Evolutionary conservation across 92 coral and sea anemone species (phyloP).

Genomic region (Micromussa lordhowensis): DNA sequence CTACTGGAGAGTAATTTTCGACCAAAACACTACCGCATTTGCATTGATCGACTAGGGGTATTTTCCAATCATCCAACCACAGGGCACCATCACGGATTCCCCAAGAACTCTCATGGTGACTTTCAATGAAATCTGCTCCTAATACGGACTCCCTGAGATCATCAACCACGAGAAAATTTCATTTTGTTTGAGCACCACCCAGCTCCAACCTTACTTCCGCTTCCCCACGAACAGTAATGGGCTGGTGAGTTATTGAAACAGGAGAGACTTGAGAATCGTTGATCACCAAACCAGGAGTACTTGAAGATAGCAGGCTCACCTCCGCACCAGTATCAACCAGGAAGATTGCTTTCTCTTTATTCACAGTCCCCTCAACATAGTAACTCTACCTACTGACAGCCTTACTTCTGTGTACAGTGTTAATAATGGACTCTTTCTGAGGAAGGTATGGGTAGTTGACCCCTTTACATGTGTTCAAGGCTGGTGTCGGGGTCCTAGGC

Average conservation of each 20-base stretch:
- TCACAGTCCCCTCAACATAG: too few relatives aligned
- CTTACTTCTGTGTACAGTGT: not conserved
- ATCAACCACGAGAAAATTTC: too few relatives aligned
- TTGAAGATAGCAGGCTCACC: conserved; percentile 3
- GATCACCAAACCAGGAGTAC: too few relatives aligned
- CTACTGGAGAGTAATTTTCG: conserved; percentile 52
- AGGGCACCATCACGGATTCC: too few relatives aligned
- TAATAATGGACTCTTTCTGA: not conserved
- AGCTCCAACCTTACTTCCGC: conserved; percentile 35
- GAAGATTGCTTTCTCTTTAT: too few relatives aligned
- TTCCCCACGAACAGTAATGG: conserved; percentile 5
- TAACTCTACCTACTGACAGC: too few relatives aligned
- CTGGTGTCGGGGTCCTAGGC: conserved; percentile 8
- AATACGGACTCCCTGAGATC: too few relatives aligned
- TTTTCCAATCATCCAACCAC: conserved; percentile 56
- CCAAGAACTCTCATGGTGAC: too few relatives aligned
- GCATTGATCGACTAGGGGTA: conserved; percentile 31
- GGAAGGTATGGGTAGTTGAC: not conserved
- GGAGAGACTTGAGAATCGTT: too few relatives aligned
- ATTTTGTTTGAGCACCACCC: conserved; percentile 29
- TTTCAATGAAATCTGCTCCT: too few relatives aligned
- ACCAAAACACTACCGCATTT: conserved; percentile 40
- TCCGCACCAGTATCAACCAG: conserved; percentile 52
- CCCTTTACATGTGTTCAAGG: not conserved
- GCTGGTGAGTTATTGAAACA: too few relatives aligned